phyloP scores from a whole-genome alignment of 2,888 invertebrate species.

The Cataglyphis albicans region DNA sequence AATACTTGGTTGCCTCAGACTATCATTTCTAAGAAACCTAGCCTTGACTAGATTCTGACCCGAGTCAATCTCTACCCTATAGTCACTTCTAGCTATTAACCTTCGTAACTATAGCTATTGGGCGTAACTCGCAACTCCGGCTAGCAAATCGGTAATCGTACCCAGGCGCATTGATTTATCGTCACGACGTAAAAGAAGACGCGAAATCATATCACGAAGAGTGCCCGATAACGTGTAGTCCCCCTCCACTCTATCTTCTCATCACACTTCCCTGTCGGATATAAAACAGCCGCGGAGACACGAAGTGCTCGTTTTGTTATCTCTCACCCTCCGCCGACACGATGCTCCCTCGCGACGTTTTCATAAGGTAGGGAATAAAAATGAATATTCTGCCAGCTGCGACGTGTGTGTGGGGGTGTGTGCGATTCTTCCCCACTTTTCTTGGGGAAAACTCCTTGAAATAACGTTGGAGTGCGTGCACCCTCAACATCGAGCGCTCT shows the following conservation, averaged over 20 bases:
- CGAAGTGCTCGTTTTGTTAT: constrained; percentile 19
- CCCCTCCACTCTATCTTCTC: neutral
- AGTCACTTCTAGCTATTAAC: constrained; percentile 2
- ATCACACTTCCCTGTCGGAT: neutral
- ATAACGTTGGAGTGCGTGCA: constrained; percentile 14
- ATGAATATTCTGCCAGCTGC: constrained; percentile 53
- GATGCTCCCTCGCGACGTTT: constrained; percentile 42
- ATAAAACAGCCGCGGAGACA: constrained; percentile 23
- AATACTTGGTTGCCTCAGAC: neutral
- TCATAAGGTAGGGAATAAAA: constrained; percentile 52
- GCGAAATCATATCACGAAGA: neutral
- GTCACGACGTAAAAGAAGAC: constrained; percentile 10
- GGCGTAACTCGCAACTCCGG: neutral
- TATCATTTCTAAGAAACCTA: constrained; percentile 9
- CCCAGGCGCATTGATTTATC: constrained; percentile 44
- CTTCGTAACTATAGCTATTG: constrained; percentile 7
- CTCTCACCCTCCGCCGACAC: constrained; percentile 3
- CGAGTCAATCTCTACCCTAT: neutral
- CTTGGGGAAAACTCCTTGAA: neutral
- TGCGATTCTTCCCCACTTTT: neutral
- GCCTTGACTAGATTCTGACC: constrained; percentile 2
- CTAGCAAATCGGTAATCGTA: constrained; percentile 22
- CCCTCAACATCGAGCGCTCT: neutral
- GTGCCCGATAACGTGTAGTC: neutral
- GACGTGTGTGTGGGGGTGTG: neutral